Evolutionary conservation across 2,797 vertebrate genomes (phyloP), one percentile per base, ranked within the genome.

Genomic region (Anisognathus igniventris): DNA sequence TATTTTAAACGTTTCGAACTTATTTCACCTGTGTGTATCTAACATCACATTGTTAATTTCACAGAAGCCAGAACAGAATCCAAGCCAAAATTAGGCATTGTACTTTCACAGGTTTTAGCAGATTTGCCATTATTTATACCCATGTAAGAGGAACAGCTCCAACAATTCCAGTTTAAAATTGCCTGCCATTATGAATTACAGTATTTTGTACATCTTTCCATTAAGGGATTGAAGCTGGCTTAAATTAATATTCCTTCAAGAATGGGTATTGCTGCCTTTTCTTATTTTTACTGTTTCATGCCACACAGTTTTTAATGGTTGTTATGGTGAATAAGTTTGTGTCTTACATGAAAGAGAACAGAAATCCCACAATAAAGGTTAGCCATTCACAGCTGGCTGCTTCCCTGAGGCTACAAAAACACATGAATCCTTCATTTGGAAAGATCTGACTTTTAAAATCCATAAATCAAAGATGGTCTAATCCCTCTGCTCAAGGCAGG

Each of bases 341-440:
- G 31, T 91, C 67, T 86, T 66, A 86, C 86, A 60, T 28, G 84
- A 39, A 72, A 56, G 57, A 90, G 33, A 86, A 71, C 28, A 89
- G 75, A 92, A 92, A 95, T 88, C 68, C 90, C 88, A 92, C 67
- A 86, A 80, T 40, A 95, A 87, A 94, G 81, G 81, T 92, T 70
- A 90, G 33, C 75, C 39, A 37, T 44, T 83, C 78, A 80, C 68
- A 91, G 82, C 72, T 88, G 68, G 23, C 53, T 85, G 45, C 79
- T 94, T 95, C 90, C 48, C 74, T 2, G 7, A 64, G 68, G 75
- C 78, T 90, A 40, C 56, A 65, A 54, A 85, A 78, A 18, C 75
- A 44, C 40, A 67, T 1, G 8, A 80, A 76, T 88, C 75, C 44
- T 70, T 87, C 62, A 47, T 79, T 73, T 50, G 64, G 67, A 87